Evolutionary conservation across 2,797 vertebrate genomes (phyloP).

Genomic region (Distichodus sexfasciatus): DNA sequence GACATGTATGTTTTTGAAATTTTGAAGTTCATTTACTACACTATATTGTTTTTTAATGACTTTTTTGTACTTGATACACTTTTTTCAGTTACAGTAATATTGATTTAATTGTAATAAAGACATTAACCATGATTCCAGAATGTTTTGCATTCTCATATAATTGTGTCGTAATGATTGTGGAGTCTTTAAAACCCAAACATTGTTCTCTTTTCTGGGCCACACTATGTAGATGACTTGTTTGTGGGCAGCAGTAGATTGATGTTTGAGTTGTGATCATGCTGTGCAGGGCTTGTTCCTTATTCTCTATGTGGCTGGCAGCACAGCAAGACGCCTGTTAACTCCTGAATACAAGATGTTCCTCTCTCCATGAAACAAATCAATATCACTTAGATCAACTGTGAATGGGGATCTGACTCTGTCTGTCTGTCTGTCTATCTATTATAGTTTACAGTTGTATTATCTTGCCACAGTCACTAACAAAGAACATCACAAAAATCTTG

Average conservation of each 20-base stretch:
- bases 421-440: background rate
- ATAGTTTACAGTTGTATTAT: background rate
- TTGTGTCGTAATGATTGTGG: background rate
- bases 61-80: too few species aligned
- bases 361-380: slow-evolving; percentile 27
- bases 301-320: slow-evolving; percentile 12
- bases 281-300: slow-evolving; percentile 42
- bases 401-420: too few species aligned
- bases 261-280: slow-evolving; percentile 36
- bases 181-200: background rate
- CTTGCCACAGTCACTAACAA: too few species aligned
- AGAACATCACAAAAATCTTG: too few species aligned
- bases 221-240: background rate
- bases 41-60: too few species aligned
- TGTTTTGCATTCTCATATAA: too few species aligned
- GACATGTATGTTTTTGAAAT: too few species aligned
- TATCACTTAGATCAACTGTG: slow-evolving; percentile 17
- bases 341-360: slow-evolving; percentile 34
- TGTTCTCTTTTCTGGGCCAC: background rate
- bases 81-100: too few species aligned
- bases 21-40: too few species aligned
- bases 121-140: too few species aligned
- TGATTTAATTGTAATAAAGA: too few species aligned
- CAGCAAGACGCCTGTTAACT: slow-evolving; percentile 35
- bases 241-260: slow-evolving; percentile 33